Conservation (phyloP, 2,797 vertebrate species). For the Diglossa cyanea region DNA sequence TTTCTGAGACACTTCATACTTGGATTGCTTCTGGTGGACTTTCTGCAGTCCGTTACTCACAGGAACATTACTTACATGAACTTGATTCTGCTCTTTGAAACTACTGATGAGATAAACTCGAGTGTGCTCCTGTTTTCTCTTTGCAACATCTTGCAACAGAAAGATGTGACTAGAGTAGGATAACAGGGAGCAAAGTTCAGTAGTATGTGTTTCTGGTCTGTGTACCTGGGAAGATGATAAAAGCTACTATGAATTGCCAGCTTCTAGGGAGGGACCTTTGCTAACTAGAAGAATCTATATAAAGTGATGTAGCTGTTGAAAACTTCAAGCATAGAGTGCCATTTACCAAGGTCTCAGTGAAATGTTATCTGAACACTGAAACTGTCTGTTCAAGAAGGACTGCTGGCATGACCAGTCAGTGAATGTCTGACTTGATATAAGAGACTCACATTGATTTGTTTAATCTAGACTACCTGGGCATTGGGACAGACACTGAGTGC, state of each 20-base stretch:
- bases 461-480: conserved; percentile 5
- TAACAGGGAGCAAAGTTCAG: not conserved
- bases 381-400: not conserved
- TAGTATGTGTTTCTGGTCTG: not conserved
- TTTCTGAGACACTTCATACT: not conserved
- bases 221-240: not conserved
- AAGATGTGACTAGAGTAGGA: not conserved
- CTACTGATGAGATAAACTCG: not conserved
- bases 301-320: not conserved
- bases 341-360: not conserved
- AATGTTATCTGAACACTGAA: not conserved
- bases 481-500: not conserved
- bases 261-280: not conserved
- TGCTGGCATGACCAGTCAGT: not conserved
- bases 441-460: not conserved
- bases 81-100: not conserved
- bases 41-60: not conserved
- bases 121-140: not conserved
- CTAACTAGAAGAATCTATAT: not conserved
- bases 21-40: not conserved
- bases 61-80: not conserved
- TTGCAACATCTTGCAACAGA: not conserved
- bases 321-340: not conserved
- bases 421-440: not conserved
- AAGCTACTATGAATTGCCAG: not conserved